Percentiles rank a stretch among this genome's conserved stretches.
phyloP scores from a whole-genome alignment of 2,888 invertebrate species.

The Deroplatys truncata region DNA sequence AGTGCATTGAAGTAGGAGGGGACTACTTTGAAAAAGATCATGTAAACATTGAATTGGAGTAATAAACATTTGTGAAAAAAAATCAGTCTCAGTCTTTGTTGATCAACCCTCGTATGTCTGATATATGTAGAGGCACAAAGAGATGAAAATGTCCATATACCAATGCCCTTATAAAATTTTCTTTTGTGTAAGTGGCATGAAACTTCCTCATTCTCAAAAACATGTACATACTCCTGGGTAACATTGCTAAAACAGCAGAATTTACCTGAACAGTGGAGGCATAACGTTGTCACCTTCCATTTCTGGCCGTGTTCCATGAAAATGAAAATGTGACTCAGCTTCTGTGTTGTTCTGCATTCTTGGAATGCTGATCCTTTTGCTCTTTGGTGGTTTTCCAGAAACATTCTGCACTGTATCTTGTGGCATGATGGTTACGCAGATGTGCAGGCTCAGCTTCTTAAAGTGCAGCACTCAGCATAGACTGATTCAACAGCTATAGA shows the following conservation, averaged over 20 bases:
- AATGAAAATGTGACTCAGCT: slow-evolving; percentile 42
- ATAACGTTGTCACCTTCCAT: slow-evolving; percentile 27
- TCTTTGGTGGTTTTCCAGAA: slow-evolving; percentile 37
- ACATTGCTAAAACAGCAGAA: not conserved
- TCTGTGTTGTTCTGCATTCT: slow-evolving; percentile 45
- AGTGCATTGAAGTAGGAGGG: no score
- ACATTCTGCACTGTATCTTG: slow-evolving; percentile 29
- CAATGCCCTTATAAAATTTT: no score
- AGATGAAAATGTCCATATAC: no score
- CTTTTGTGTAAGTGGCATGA: no score
- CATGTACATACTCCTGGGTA: no score
- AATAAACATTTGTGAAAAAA: no score
- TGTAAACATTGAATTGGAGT: no score
- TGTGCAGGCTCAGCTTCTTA: not conserved
- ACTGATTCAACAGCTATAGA: not conserved
- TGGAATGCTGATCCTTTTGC: slow-evolving; percentile 45
- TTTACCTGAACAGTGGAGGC: slow-evolving; percentile 27
- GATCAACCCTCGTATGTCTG: no score
- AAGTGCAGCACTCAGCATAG: not conserved
- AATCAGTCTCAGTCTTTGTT: no score
- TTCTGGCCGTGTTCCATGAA: slow-evolving; percentile 36
- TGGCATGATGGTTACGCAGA: slow-evolving; percentile 12
- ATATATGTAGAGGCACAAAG: no score
- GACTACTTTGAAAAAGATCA: no score
- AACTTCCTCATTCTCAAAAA: no score